Evolutionary conservation across 2,113 vertebrate species (phyloP).

Genomic region (Ariopsis seemanni): DNA sequence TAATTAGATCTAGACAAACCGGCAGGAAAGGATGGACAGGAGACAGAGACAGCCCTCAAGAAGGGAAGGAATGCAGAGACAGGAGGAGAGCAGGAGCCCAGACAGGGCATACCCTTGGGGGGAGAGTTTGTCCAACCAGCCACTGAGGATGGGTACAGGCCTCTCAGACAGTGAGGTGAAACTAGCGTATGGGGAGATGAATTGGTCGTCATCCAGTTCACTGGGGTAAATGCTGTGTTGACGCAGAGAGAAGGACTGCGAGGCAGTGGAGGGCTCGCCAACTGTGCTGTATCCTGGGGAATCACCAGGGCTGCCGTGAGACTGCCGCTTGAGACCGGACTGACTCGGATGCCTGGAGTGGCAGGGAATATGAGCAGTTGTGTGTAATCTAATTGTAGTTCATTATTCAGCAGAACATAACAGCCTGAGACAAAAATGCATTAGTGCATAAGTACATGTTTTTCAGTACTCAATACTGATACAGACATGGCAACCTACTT

Average conservation of each 20-base stretch:
- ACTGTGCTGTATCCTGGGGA: slow-evolving; percentile 82
- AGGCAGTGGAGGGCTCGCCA: slow-evolving; percentile 63
- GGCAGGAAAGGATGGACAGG: slow-evolving; percentile 59
- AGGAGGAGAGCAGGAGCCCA: slow-evolving; percentile 57
- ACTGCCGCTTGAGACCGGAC: slow-evolving; percentile 61
- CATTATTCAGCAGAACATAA: background rate
- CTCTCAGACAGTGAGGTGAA: slow-evolving; percentile 82
- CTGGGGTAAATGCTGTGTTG: slow-evolving; percentile 63
- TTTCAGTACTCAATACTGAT: background rate
- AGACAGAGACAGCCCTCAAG: slow-evolving; percentile 65
- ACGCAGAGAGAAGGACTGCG: slow-evolving; percentile 66
- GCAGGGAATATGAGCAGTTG: background rate
- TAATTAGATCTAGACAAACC: slow-evolving; percentile 63
- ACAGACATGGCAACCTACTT: background rate
- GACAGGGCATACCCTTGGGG: slow-evolving; percentile 86
- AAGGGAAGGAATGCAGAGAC: slow-evolving; percentile 61
- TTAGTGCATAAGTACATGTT: background rate
- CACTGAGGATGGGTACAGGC: slow-evolving; percentile 78
- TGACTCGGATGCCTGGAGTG: slow-evolving; percentile 56
- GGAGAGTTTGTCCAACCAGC: slow-evolving; percentile 97
- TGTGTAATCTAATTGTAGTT: background rate
- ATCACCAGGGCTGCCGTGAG: slow-evolving; percentile 67
- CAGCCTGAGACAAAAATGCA: background rate
- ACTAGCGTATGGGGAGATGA: slow-evolving; percentile 95
- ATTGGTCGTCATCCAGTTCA: slow-evolving; percentile 83